Base-by-base conservation (phyloP, 37 sponge, comb jelly and placozoan genomes). In the Ianthella basta region DNA sequence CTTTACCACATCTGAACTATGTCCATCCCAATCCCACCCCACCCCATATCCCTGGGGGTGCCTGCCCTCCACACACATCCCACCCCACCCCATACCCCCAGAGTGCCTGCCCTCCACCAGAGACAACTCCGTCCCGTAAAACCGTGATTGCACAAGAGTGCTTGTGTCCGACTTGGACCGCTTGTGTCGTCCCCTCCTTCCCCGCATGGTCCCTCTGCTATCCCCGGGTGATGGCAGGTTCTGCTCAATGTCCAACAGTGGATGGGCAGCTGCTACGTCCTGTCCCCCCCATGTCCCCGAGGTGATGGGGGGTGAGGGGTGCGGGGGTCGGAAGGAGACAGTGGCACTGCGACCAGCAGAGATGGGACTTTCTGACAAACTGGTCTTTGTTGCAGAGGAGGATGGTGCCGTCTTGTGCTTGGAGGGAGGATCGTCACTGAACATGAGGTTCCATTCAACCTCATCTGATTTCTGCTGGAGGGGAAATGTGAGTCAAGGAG, bases 381-480 rank as follows among this genome's bases (percentile, higher is more conserved):
- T 24, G 53, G 39, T 81, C 24, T 23, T 13, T 20, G 25, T 73
- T 57, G 35, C 54, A 25, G 23, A 4, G 39, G 40, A 16, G 38
- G 15, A 12, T 50, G 77, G 38, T 25, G 38, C 34, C 0, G 55
- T 59, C 33, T 36, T 50, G 29, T 59, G 65, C 75, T 82, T 72
- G 33, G 70, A 29, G 4, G 74, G 32, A 4, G 59, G 78, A 12
- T 72, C 56, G 5, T 87, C 87, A 14, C 95, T 86, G 81, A 95
- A 95, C 87, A 95, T 95, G 15, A 86, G 80, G n/a, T 84, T 93
- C 95, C 95, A 95, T 18, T 95, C 95, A 92, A 37, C 44, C 35
- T 86, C 78, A 1, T 75, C 78, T 44, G 50, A 44, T 44, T 86
- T 90, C 91, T 90, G 29, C 33, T 30, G 12, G 50, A 44, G 50